These are phyloP conservation scores for Vireo griseus DNA, from an alignment of 2,797 vertebrate species.

Conservation along the genomic window DNA sequence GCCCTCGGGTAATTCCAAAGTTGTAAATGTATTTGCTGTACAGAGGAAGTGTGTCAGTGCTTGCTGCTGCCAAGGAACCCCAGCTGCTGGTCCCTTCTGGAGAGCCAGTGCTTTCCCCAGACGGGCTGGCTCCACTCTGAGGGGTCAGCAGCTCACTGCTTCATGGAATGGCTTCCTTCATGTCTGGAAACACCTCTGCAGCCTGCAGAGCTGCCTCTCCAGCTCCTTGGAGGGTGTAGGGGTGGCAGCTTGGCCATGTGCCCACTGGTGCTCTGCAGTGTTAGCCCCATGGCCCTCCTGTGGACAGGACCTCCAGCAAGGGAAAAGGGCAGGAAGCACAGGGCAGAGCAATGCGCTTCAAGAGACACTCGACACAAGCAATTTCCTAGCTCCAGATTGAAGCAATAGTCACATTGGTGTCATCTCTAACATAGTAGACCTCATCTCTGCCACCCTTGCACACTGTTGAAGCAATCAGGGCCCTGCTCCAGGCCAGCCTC, in stretches of 20 bases:
- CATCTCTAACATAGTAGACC: background rate
- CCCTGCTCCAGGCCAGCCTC: background rate
- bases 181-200: background rate
- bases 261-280: background rate
- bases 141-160: background rate
- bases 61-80: background rate
- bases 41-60: conserved; percentile 1
- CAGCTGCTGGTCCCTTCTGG: background rate
- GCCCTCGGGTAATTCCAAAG: conserved; percentile 10
- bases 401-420: background rate
- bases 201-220: background rate
- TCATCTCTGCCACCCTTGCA: background rate
- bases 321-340: background rate
- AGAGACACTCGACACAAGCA: background rate
- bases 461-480: background rate
- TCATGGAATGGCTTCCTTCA: background rate
- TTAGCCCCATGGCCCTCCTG: accelerated
- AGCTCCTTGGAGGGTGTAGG: accelerated
- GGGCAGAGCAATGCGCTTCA: background rate
- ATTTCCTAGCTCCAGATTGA: background rate
- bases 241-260: background rate
- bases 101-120: background rate
- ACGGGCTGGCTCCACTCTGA: background rate
- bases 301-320: background rate
- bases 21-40: conserved; percentile 61